phyloP scores from a whole-genome alignment of 2,888 invertebrate species.

The Lochmaea capreae region DNA sequence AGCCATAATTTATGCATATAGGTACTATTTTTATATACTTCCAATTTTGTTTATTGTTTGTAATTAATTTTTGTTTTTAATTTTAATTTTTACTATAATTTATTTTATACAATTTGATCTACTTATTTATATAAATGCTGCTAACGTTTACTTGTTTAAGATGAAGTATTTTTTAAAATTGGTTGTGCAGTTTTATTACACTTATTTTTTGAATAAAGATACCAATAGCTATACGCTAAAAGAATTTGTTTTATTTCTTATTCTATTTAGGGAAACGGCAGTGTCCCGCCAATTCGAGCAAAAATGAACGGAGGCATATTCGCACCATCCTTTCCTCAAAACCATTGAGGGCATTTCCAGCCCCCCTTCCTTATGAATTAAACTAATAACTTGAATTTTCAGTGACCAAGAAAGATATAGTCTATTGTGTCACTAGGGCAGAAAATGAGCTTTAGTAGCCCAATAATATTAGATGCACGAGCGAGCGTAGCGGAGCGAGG shows the following conservation, averaged over 20 bases:
- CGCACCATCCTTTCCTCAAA: no score
- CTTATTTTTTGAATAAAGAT: neutral
- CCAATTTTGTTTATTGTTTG: conserved; percentile 1
- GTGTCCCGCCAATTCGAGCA: no score
- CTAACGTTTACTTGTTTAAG: neutral
- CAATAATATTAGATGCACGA: no score
- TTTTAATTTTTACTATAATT: neutral
- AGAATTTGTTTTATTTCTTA: neutral
- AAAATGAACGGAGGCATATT: no score
- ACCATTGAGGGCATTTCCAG: no score
- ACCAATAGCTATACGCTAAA: neutral
- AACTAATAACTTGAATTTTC: no score
- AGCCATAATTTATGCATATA: neutral
- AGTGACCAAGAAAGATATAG: no score
- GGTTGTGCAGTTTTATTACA: neutral
- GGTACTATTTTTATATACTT: neutral
- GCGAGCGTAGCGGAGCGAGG: no score
- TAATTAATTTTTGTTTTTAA: neutral
- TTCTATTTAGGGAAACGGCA: neutral
- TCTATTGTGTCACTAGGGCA: no score
- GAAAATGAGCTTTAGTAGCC: no score
- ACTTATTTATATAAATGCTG: neutral
- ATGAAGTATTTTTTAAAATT: conserved; percentile 3
- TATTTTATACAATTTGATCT: neutral
- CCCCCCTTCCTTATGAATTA: no score